Evolutionary conservation across 2,888 invertebrate species (phyloP).

Genomic region (Priocnemis perturbator): DNA sequence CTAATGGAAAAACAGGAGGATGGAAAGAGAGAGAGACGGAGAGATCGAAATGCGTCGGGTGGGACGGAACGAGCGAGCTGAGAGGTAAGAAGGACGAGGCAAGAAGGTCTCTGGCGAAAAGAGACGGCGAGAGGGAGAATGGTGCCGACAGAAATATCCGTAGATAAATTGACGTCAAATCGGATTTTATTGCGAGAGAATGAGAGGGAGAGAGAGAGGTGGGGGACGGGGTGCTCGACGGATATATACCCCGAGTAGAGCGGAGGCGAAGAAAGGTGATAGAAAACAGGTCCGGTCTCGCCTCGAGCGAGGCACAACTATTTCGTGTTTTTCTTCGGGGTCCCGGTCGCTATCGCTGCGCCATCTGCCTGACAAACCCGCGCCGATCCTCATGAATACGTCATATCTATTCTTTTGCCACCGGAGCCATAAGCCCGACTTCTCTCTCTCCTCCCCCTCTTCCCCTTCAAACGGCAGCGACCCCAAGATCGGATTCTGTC

Average conservation of each 20-base stretch:
- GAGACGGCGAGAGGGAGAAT: constrained; percentile 18
- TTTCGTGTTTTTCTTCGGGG: constrained; percentile 71
- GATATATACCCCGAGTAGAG: constrained; percentile 31
- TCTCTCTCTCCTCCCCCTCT: constrained; percentile 8
- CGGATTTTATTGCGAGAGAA: constrained; percentile 69
- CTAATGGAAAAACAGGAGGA: constrained; percentile 21
- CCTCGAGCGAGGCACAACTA: constrained; percentile 70
- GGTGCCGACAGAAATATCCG: constrained; percentile 60
- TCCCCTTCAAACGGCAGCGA: constrained; percentile 8
- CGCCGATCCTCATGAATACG: constrained; percentile 70
- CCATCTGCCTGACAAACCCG: constrained; percentile 68
- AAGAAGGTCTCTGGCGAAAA: constrained; percentile 5
- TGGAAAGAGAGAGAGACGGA: constrained; percentile 22
- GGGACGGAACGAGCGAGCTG: constrained; percentile 10
- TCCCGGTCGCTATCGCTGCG: constrained; percentile 66
- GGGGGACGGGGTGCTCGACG: constrained; percentile 22
- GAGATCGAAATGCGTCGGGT: constrained; percentile 9
- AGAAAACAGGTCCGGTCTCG: constrained; percentile 73
- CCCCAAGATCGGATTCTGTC: constrained; percentile 24
- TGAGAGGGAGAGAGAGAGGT: constrained; percentile 24
- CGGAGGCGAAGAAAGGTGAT: constrained; percentile 70
- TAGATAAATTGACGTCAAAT: constrained; percentile 74
- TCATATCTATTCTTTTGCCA: constrained; percentile 70
- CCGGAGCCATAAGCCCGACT: constrained; percentile 57
- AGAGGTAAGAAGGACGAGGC: constrained; percentile 40